Evolutionary conservation across 2,888 invertebrate species (phyloP).

Genomic region (Lepidocyrtinus sp.): DNA sequence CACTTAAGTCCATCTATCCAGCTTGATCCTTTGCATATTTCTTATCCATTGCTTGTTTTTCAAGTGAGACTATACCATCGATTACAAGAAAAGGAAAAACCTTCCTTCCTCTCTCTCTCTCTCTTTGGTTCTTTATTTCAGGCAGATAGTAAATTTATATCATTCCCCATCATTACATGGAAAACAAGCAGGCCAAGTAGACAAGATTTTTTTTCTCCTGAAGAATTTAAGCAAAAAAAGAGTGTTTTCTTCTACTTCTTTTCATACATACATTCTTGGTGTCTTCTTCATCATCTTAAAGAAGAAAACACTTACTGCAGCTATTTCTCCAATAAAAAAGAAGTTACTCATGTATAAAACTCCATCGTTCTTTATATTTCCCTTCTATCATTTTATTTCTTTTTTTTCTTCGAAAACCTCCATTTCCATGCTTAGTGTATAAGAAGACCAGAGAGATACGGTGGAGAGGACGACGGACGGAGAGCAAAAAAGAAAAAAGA

Average conservation of each 20-base stretch:
- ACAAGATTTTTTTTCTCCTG: constrained; percentile 23
- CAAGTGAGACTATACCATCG: too few relatives aligned
- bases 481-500: neutral
- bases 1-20: neutral
- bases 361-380: neutral
- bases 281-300: neutral
- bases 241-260: neutral
- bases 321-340: neutral
- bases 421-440: neutral
- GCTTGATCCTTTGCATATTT: neutral
- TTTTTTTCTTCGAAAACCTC: constrained; percentile 8
- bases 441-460: neutral
- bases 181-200: constrained; percentile 15
- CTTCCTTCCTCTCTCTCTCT: neutral
- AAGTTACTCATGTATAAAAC: constrained; percentile 40
- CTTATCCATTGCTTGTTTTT: too few relatives aligned
- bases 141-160: neutral
- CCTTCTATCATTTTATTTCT: neutral
- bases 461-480: neutral
- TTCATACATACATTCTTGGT: neutral
- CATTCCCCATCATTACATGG: neutral
- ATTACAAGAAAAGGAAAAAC: neutral
- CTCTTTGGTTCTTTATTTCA: neutral
- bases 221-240: constrained; percentile 23
- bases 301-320: neutral